Evolutionary conservation across 1,140 invertebrate species (phyloP).

Genomic region (Zaprionus capensis): DNA sequence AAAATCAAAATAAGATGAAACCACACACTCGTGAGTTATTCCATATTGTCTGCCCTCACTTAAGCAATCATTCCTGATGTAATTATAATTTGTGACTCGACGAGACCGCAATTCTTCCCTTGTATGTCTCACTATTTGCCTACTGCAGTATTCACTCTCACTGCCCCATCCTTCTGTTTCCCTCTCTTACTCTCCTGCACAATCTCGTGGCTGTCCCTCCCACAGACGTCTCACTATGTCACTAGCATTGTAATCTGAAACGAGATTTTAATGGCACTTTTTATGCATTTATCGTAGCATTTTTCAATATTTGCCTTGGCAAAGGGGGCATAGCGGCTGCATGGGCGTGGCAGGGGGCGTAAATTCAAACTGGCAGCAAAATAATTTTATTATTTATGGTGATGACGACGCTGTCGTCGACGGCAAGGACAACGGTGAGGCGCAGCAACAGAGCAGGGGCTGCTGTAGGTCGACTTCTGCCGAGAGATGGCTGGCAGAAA

Average conservation of each 20-base stretch:
- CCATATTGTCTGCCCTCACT: not conserved
- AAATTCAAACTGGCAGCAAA: slow-evolving; percentile 79
- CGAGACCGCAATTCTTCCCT: not conserved
- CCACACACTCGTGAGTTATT: not conserved
- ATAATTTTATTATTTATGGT: slow-evolving; percentile 81
- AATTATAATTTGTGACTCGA: slow-evolving; percentile 24
- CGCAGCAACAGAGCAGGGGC: not conserved
- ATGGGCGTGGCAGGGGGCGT: slow-evolving; percentile 52
- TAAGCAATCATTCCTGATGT: not conserved
- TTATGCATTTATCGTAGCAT: slow-evolving; percentile 44
- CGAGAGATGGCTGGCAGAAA: not conserved
- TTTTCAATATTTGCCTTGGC: slow-evolving; percentile 67
- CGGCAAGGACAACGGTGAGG: slow-evolving; percentile 24
- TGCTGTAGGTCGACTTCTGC: not conserved
- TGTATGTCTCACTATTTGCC: slow-evolving; percentile 20
- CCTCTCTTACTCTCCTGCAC: not conserved
- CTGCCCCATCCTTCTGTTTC: not conserved
- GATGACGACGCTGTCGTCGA: slow-evolving; percentile 51
- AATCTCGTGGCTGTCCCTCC: not conserved
- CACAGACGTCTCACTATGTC: not conserved
- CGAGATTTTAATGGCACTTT: slow-evolving; percentile 73
- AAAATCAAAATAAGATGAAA: not conserved
- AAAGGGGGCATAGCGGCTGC: not conserved
- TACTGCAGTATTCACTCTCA: not conserved
- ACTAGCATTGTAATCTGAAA: slow-evolving; percentile 53